Percentiles rank a stretch among this genome's conserved stretches.
Evolutionary conservation across 1,140 invertebrate species (phyloP).

Genomic region (Macrosteles quadrilineatus): DNA sequence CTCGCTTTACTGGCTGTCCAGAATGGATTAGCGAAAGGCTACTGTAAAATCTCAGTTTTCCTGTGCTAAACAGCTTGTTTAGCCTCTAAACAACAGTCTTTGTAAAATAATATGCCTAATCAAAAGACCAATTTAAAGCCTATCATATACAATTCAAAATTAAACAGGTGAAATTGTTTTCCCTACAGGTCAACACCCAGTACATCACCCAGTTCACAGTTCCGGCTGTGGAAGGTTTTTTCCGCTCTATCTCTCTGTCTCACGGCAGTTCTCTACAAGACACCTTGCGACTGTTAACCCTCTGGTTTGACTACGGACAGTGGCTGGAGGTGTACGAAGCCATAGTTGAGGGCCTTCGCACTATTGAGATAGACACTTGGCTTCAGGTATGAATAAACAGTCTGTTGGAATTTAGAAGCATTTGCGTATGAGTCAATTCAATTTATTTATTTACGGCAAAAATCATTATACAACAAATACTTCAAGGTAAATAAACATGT

Average conservation of each 20-base stretch:
- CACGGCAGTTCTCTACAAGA: constrained; percentile 97
- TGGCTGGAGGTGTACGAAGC: constrained; percentile 92
- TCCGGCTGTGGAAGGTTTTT: constrained; percentile 93
- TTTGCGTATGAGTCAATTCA: background rate
- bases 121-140: too few relatives aligned
- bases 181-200: constrained; percentile 44
- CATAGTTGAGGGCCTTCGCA: constrained; percentile 86
- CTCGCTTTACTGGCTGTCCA: too few relatives aligned
- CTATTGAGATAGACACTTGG: constrained; percentile 98
- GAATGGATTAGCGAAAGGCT: too few relatives aligned
- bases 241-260: constrained; percentile 90
- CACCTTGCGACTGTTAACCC: constrained; percentile 86
- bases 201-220: constrained; percentile 83
- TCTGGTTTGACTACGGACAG: constrained; percentile 97
- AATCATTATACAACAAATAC: too few relatives aligned
- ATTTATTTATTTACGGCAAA: too few relatives aligned
- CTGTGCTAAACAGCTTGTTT: too few relatives aligned
- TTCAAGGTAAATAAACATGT: too few relatives aligned
- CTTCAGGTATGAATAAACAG: constrained; percentile 69
- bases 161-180: too few relatives aligned
- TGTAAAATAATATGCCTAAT: too few relatives aligned
- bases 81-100: too few relatives aligned
- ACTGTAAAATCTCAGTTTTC: too few relatives aligned
- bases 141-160: too few relatives aligned
- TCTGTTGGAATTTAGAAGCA: background rate